Base-by-base conservation (phyloP, 2,888 invertebrate species). In the Parnassius orleans region DNA sequence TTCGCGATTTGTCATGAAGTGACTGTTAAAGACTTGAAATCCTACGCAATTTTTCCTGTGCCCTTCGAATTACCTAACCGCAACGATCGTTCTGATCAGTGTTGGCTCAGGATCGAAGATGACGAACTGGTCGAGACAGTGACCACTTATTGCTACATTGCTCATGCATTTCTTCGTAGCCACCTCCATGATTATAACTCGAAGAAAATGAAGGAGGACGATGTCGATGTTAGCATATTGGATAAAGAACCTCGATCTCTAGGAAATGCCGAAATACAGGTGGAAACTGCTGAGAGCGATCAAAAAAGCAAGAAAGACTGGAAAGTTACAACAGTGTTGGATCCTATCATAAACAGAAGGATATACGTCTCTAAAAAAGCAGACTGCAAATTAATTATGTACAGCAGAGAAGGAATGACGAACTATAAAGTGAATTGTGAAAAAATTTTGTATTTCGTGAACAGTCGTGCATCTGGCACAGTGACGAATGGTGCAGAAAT, bases 51-150 rank as follows among this genome's bases (percentile, higher is more conserved):
- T 46, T 77, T 86, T 46, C 86, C 86, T 1, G 67, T 87, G 63
- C 87, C 87, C 9, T 72, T 86, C 62, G 84, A 85, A 53, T 66
- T 86, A 60, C 87, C 87, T 42, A 76, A 72, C 66, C 77, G 87
- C 9, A 87, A 86, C 77, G 87, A 87, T 15, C 81, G 83, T 52
- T 69, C 87, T 7, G 75, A 83, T 2, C 87, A 87, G 64, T 87
- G 87, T 72, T 87, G 85, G 83, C 68, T 87, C 11, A 69, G 87
- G 51, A 78, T 87, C 42, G 86, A 87, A 69, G 87, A 86, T 65
- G 68, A 73, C 2, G 86, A 86, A 56, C 52, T 86, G 7, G 77
- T 79, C 10, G 86, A 85, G 64, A 86, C 86, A 2, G 48, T 85
- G 1, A 65, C 79, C 0, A 64, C 83, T 3, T 83, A 77, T 69